Evolutionary conservation across 2,888 invertebrate genomes (phyloP), one percentile per base, ranked within the genome.

Genomic region (Ptycholaimellus sp.): DNA sequence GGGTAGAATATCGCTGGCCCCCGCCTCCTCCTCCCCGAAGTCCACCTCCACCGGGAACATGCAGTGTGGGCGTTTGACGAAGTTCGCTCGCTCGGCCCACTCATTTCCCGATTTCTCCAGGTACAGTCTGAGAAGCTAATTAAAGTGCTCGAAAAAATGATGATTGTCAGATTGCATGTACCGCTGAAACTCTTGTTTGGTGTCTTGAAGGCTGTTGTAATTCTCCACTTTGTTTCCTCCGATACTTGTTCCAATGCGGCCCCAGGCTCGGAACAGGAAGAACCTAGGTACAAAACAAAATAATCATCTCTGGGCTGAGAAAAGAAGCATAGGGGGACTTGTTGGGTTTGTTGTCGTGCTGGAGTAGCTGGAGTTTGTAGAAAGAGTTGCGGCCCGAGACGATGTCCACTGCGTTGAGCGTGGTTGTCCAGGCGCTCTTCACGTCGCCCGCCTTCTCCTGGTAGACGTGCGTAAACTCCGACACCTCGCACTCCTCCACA

Each of bases 261-360:
- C 96, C 93, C 93, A 96, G 0, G 82, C 69, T 14, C 83, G 71
- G 62, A 80, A 87, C 20, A 87, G 54, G 72, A 74, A 79, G 59
- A 67, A 76, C 14, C 61, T 61, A 40, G 9, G 44, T 37, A 23
- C 6, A 23, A 6, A 13, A 9, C 25, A 13, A 9, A 13, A 23
- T 9, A 9, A 13, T 23, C 6, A 9, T 9, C 7, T 23, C 25
- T 9, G 13, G 13, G 16, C 17, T 31, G 7, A 35, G 23, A 6
- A 35, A 29, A 2, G 17, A 34, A 13, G 3, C 13, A n/a, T 3
- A 14, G 18, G 6, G 6, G 19, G 9, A 29, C 63, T 63, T 13
- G 28, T 61, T 66, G 11, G 66, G 62, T 17, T 59, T 60, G 1
- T 54, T 60, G 54, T 87, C 81, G 3, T 72, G 62, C 56, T 83